Conservation (phyloP, 1,140 invertebrate species). For the Bombus picipes region DNA sequence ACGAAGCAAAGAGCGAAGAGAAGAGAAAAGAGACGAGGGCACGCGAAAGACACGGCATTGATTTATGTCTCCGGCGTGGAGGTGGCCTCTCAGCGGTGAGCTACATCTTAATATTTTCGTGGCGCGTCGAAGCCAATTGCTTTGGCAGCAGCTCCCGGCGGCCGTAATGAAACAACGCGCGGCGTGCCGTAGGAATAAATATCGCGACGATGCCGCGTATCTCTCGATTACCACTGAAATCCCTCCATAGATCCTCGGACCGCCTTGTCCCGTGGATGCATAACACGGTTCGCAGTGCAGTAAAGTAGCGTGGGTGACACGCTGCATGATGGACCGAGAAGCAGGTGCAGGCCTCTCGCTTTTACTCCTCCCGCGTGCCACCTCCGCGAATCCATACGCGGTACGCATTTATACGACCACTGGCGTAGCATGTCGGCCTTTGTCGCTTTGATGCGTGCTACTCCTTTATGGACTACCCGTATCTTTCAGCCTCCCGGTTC, state of each 20-base stretch:
- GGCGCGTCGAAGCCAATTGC: constrained; percentile 66
- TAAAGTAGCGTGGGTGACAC: constrained; percentile 82
- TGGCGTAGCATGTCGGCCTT: constrained; percentile 56
- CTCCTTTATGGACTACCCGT: constrained; percentile 43
- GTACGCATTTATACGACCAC: constrained; percentile 62
- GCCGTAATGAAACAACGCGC: constrained; percentile 61
- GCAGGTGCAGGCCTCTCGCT: constrained; percentile 78
- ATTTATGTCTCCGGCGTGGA: constrained; percentile 39
- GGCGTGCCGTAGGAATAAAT: constrained; percentile 66
- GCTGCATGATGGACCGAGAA: constrained; percentile 79
- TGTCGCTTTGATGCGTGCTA: constrained; percentile 39
- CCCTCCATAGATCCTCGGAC: constrained; percentile 78
- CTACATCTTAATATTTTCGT: constrained; percentile 66
- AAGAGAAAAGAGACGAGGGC: background rate
- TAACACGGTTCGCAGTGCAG: constrained; percentile 80
- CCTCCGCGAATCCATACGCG: constrained; percentile 41
- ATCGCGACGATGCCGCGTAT: constrained; percentile 75
- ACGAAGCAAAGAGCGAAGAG: background rate
- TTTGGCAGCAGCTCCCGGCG: constrained; percentile 61
- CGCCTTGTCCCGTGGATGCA: constrained; percentile 78
- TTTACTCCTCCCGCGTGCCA: constrained; percentile 58
- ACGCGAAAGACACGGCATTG: constrained; percentile 57
- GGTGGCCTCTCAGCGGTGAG: constrained; percentile 27
- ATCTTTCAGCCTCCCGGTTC: constrained; percentile 24
- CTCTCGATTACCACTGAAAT: constrained; percentile 80